These are phyloP conservation scores for Nansenia antarctica DNA, from an alignment of 2,113 vertebrate species.

Conservation along the genomic window DNA sequence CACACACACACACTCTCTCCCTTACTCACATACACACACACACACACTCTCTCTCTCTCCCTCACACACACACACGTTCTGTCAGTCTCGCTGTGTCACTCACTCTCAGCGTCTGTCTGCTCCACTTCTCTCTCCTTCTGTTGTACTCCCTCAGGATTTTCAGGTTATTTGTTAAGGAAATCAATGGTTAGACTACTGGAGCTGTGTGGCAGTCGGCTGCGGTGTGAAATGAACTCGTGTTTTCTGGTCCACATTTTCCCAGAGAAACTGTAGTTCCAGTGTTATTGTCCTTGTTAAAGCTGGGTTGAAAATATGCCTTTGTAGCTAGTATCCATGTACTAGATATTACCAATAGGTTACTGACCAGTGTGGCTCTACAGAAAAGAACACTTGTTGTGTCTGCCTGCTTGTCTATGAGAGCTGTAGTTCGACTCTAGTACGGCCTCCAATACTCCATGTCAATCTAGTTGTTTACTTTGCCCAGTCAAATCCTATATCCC, in stretches of 20 bases:
- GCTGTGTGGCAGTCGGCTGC: not conserved
- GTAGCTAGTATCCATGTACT: too few relatives aligned
- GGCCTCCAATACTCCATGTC: not conserved
- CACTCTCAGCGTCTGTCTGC: not conserved
- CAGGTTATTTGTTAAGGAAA: conserved; percentile 7
- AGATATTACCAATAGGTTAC: too few relatives aligned
- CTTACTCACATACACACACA: too few relatives aligned
- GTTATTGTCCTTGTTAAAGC: not conserved
- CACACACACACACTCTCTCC: too few relatives aligned
- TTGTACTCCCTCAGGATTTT: not conserved
- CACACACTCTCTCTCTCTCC: not conserved
- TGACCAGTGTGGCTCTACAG: too few relatives aligned
- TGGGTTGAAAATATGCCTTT: not conserved
- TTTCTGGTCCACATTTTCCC: too few relatives aligned
- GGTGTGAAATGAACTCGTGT: too few relatives aligned
- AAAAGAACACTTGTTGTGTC: too few relatives aligned
- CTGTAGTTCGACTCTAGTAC: not conserved
- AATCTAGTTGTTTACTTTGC: not conserved
- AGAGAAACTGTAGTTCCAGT: too few relatives aligned
- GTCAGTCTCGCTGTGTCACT: conserved; percentile 11
- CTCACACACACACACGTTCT: not conserved
- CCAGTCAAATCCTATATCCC: conserved; percentile 10
- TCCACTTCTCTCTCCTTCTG: conserved; percentile 9
- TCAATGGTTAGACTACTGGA: not conserved
- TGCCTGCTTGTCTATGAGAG: not conserved